phyloP scores from a whole-genome alignment of 2,113 vertebrate species.

The Microcebus tavaratra region DNA sequence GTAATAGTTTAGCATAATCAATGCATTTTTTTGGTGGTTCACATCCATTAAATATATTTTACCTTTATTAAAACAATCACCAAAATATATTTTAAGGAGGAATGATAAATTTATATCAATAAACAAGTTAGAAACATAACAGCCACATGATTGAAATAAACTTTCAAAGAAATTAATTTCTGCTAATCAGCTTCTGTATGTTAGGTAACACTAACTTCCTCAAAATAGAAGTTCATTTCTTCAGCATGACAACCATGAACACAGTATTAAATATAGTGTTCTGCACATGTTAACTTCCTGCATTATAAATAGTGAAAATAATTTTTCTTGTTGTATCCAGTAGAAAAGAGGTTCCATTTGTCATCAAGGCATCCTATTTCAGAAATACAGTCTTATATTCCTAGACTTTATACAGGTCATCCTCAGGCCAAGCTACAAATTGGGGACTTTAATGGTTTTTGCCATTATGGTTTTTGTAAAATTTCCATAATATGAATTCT shows the following conservation, averaged over 20 bases:
- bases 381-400: not conserved
- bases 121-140: not conserved
- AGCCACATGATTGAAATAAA: not conserved
- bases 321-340: not conserved
- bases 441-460: not conserved
- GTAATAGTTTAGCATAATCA: not conserved
- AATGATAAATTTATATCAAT: not conserved
- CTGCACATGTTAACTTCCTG: not conserved
- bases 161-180: not conserved
- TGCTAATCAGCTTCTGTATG: not conserved
- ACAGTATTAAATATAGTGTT: not conserved
- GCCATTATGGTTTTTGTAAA: not conserved
- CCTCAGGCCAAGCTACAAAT: not conserved
- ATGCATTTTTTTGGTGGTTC: not conserved
- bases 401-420: not conserved
- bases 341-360: not conserved
- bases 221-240: not conserved
- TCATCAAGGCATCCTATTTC: not conserved
- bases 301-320: slow-evolving; percentile 14
- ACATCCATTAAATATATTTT: not conserved
- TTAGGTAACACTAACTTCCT: not conserved
- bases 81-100: slow-evolving; percentile 13
- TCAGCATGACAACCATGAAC: not conserved
- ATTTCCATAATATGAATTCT: slow-evolving; percentile 8
- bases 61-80: not conserved